These are phyloP conservation scores for Halocynthia roretzi DNA, from an alignment of 23 tunicate genomes.

Conservation along the genomic window DNA sequence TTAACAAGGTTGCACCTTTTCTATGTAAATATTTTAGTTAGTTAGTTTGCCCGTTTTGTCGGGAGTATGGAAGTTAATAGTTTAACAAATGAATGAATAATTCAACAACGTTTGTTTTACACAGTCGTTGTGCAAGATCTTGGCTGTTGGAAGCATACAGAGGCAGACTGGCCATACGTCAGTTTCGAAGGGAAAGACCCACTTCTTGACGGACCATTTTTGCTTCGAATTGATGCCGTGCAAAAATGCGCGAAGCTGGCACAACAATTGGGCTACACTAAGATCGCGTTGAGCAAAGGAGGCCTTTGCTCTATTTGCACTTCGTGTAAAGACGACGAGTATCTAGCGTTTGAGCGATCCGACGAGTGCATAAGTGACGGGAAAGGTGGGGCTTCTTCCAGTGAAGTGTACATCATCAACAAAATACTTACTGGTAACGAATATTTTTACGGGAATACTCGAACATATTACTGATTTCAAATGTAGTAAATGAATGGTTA, in stretches of 20 bases:
- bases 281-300: background rate
- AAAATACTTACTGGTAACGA: background rate
- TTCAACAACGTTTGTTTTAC: background rate
- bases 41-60: too few relatives aligned
- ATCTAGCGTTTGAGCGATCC: background rate
- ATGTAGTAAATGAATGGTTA: too few relatives aligned
- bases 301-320: background rate
- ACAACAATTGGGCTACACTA: background rate
- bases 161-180: background rate
- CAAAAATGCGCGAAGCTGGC: conserved; percentile 12
- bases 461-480: too few relatives aligned
- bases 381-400: background rate
- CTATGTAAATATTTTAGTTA: too few relatives aligned
- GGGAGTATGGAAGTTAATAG: too few relatives aligned
- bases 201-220: conserved; percentile 2
- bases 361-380: background rate
- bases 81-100: too few relatives aligned
- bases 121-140: conserved; percentile 10
- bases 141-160: background rate
- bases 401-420: background rate
- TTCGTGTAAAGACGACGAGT: background rate
- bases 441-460: background rate
- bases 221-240: background rate
- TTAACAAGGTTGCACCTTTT: too few relatives aligned
- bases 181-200: background rate